These are phyloP conservation scores for Geococcyx californianus DNA, from an alignment of 2,113 vertebrate genomes.

Conservation along the genomic window DNA sequence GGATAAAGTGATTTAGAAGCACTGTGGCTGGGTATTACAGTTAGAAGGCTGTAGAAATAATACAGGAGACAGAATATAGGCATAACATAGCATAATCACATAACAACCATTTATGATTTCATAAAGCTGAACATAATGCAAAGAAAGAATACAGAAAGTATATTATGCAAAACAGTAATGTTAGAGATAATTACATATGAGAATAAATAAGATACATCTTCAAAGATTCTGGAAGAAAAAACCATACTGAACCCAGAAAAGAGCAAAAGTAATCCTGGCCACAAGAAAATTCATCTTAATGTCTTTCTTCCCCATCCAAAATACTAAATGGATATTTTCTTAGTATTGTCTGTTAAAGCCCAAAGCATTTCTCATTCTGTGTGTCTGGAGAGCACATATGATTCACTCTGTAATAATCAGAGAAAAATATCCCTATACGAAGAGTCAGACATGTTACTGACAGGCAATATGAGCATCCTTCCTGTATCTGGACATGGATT, in stretches of 20 bases:
- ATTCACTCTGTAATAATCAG: neutral
- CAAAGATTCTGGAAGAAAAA: neutral
- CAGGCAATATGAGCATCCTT: neutral
- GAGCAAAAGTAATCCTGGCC: neutral
- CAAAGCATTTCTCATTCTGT: neutral
- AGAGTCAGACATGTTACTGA: neutral
- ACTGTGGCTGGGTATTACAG: neutral
- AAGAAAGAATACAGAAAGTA: neutral
- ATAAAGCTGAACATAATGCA: neutral
- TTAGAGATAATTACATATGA: neutral
- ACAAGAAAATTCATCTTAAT: neutral
- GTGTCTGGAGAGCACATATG: neutral
- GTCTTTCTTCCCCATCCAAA: neutral
- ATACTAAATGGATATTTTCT: neutral
- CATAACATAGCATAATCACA: slow-evolving; percentile 10
- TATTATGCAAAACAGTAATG: neutral
- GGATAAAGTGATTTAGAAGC: slow-evolving; percentile 42
- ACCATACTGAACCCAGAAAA: neutral
- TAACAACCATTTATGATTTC: slow-evolving; percentile 26
- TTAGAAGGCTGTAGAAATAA: slow-evolving; percentile 42
- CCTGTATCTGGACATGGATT: neutral
- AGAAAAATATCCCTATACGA: neutral
- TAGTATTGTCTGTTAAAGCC: neutral
- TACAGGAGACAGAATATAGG: neutral
- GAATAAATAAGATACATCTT: neutral